Percentiles rank a stretch among this genome's conserved stretches.
Evolutionary conservation across 2,797 vertebrate genomes (phyloP).

Genomic region (Micropoecilia bifurca): DNA sequence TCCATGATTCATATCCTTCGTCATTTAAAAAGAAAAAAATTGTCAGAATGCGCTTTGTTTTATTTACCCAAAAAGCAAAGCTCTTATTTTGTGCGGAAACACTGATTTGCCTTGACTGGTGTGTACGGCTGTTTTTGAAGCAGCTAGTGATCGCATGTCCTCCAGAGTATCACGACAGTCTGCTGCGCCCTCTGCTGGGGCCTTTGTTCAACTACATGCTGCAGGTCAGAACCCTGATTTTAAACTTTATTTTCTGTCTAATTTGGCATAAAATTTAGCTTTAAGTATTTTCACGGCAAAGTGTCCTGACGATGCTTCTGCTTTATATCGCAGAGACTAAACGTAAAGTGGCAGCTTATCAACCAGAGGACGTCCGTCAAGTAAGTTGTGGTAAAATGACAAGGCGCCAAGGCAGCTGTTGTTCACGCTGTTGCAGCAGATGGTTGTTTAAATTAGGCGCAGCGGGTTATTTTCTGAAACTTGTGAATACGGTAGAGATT

Average conservation of each 20-base stretch:
- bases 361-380: conserved; percentile 87
- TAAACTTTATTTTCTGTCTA: neutral
- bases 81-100: neutral
- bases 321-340: conserved; percentile 86
- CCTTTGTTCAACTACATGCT: conserved; percentile 91
- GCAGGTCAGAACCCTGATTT: conserved; percentile 82
- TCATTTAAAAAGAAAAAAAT: neutral
- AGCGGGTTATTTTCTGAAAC: neutral
- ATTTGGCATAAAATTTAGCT: neutral
- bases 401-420: neutral
- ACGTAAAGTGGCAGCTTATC: conserved; percentile 92
- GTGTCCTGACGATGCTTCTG: neutral
- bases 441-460: neutral
- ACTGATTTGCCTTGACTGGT: conserved; percentile 81
- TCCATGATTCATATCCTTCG: conserved; percentile 94
- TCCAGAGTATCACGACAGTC: conserved; percentile 87
- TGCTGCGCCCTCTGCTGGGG: conserved; percentile 92
- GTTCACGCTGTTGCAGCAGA: neutral
- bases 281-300: neutral
- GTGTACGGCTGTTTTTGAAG: conserved; percentile 90
- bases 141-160: conserved; percentile 93
- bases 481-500: neutral
- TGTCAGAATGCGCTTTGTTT: neutral
- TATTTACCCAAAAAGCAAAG: neutral
- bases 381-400: conserved; percentile 76